A percentile compares a stretch with the other conserved stretches of the same genome.
Conservation (phyloP, 2,113 vertebrate genomes). For the Paradisaea rubra region DNA sequence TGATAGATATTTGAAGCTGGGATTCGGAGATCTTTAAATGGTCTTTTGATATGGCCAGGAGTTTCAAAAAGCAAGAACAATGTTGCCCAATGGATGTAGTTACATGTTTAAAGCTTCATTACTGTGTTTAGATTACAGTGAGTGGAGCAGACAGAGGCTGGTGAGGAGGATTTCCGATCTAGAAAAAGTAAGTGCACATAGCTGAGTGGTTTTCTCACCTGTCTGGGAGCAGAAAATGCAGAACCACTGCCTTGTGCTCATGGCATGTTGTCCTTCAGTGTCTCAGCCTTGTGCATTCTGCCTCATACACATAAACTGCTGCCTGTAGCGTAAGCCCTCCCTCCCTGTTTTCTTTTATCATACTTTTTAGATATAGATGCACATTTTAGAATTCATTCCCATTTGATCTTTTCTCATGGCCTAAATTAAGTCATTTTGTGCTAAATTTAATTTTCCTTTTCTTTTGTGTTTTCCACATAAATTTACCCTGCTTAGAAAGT, state of each 20-base stretch:
- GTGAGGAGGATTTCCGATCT: slow-evolving; percentile 78
- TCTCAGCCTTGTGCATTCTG: neutral
- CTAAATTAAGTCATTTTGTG: neutral
- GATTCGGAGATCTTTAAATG: neutral
- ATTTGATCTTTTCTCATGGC: neutral
- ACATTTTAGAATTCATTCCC: neutral
- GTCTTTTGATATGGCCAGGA: neutral
- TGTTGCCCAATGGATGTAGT: neutral
- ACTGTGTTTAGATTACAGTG: slow-evolving; percentile 72
- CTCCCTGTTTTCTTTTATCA: neutral
- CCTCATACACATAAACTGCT: neutral
- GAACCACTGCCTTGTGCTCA: neutral
- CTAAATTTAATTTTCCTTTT: neutral
- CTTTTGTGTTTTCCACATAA: neutral
- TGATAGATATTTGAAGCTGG: neutral
- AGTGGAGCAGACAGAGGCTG: slow-evolving; percentile 88
- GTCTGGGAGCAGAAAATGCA: neutral
- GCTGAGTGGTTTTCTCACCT: neutral
- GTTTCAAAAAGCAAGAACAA: neutral
- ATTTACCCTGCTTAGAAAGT: slow-evolving; percentile 53
- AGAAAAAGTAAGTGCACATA: slow-evolving; percentile 78
- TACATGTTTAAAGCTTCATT: neutral
- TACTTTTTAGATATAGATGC: neutral
- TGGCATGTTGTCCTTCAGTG: neutral
- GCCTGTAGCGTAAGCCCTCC: neutral